Evolutionary conservation across 2,113 vertebrate genomes (phyloP).

Genomic region (Dolichotis patagonum): DNA sequence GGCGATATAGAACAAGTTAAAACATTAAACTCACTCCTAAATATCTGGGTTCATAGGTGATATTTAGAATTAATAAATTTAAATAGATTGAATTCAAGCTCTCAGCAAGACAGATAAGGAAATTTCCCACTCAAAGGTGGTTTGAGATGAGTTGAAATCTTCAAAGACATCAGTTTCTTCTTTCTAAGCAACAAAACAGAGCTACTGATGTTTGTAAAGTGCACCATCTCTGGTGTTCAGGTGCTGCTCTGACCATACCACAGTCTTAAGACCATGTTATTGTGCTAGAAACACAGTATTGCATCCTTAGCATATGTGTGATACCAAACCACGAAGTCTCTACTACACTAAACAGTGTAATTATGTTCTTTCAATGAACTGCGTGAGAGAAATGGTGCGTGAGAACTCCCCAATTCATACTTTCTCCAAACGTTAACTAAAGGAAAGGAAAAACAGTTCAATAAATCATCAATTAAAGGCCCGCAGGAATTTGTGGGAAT

Average conservation of each 20-base stretch:
- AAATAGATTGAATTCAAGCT: slow-evolving; percentile 19
- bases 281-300: background rate
- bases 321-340: background rate
- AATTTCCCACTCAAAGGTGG: slow-evolving; percentile 46
- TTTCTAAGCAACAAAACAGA: slow-evolving; percentile 69
- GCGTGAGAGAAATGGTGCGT: background rate
- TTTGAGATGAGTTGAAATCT: background rate
- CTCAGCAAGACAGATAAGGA: slow-evolving; percentile 23
- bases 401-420: background rate
- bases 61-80: slow-evolving; percentile 39
- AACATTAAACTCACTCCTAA: background rate
- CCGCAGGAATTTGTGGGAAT: background rate
- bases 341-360: background rate
- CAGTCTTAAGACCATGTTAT: background rate
- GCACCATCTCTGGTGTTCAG: slow-evolving; percentile 35
- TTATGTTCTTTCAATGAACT: slow-evolving; percentile 58
- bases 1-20: background rate
- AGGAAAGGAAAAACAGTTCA: background rate
- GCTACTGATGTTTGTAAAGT: background rate
- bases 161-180: slow-evolving; percentile 20
- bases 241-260: background rate
- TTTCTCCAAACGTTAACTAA: slow-evolving; percentile 67
- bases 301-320: background rate
- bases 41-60: background rate
- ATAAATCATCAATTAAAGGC: slow-evolving; percentile 5